Evolutionary conservation across 2,113 vertebrate species (phyloP).

Genomic region (Machaerirhynchus nigripectus): DNA sequence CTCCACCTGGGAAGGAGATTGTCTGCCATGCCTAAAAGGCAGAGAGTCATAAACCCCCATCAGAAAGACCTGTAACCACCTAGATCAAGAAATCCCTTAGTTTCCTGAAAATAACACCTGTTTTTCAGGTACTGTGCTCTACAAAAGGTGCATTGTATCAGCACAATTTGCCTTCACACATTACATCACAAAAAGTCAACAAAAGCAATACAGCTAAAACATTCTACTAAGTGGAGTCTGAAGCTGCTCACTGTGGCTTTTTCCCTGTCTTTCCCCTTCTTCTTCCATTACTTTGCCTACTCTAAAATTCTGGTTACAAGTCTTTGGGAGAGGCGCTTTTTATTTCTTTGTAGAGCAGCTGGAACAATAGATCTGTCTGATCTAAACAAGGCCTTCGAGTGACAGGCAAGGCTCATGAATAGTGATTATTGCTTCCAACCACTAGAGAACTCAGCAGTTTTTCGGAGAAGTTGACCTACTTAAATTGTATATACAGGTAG

Average conservation of each 20-base stretch:
- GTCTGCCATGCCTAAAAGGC: background rate
- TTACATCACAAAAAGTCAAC: background rate
- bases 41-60: background rate
- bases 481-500: constrained; percentile 22
- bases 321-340: background rate
- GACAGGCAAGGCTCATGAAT: constrained; percentile 38
- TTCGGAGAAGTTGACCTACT: constrained; percentile 31
- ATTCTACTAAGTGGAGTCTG: background rate
- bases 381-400: constrained; percentile 47
- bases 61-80: background rate
- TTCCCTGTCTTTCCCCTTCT: background rate
- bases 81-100: background rate
- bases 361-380: constrained; percentile 18
- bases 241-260: background rate
- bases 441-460: constrained; percentile 14
- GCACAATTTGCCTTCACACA: background rate
- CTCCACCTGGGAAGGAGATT: background rate
- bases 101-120: background rate
- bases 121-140: background rate
- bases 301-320: constrained; percentile 2
- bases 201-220: background rate
- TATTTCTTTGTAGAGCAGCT: background rate
- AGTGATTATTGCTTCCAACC: constrained; percentile 34
- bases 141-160: background rate
- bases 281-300: background rate